Conservation (phyloP, 1,140 invertebrate genomes). For the Cephus cinctus region DNA sequence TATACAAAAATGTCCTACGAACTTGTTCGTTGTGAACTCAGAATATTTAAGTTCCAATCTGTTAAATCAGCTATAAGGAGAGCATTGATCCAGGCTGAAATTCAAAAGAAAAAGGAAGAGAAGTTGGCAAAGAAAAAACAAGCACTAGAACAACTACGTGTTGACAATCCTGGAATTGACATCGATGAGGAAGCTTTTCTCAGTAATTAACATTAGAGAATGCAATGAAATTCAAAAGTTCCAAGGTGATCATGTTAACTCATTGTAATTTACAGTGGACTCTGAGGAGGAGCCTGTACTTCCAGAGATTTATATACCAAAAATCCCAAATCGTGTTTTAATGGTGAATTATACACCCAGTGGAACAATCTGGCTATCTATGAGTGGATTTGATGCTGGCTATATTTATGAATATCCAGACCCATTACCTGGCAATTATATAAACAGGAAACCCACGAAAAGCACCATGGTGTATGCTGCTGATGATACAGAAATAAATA, state of each 20-base stretch:
- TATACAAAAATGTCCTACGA: slow-evolving; percentile 54
- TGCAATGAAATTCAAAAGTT: neutral
- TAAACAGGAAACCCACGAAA: slow-evolving; percentile 35
- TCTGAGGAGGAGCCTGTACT: slow-evolving; percentile 57
- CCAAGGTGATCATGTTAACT: slow-evolving; percentile 2
- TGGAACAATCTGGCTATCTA: slow-evolving; percentile 59
- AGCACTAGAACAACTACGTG: slow-evolving; percentile 57
- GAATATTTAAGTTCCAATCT: slow-evolving; percentile 57
- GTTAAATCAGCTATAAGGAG: slow-evolving; percentile 61
- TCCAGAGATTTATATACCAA: slow-evolving; percentile 60
- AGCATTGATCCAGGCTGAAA: slow-evolving; percentile 45
- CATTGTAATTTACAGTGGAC: slow-evolving; percentile 43
- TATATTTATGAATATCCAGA: slow-evolving; percentile 70
- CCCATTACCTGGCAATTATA: slow-evolving; percentile 25
- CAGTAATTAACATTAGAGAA: slow-evolving; percentile 33
- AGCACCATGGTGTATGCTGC: slow-evolving; percentile 54
- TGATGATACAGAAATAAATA: slow-evolving; percentile 60
- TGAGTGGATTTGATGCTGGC: slow-evolving; percentile 72
- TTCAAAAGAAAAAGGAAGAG: slow-evolving; percentile 52
- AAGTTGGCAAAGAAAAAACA: slow-evolving; percentile 57
- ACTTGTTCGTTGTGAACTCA: slow-evolving; percentile 46
- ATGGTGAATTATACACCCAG: slow-evolving; percentile 53
- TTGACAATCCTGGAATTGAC: slow-evolving; percentile 59
- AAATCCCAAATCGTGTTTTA: slow-evolving; percentile 57
- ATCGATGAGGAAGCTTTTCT: slow-evolving; percentile 61